These are phyloP conservation scores for Orthosia gothica DNA, from an alignment of 2,888 invertebrate genomes.

Conservation along the genomic window DNA sequence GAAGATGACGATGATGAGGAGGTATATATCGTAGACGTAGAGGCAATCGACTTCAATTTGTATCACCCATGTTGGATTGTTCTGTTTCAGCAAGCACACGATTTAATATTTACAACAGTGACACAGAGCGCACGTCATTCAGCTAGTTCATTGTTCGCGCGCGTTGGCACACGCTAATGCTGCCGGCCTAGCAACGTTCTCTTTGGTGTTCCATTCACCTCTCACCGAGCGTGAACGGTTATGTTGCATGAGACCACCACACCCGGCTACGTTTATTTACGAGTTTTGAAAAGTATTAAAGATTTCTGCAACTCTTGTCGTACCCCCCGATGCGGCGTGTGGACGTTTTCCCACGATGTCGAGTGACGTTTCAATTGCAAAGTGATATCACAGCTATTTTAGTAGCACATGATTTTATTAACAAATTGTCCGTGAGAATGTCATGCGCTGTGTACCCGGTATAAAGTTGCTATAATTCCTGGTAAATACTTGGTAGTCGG, in stretches of 20 bases:
- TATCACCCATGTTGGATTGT: constrained; percentile 55
- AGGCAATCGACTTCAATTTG: constrained; percentile 47
- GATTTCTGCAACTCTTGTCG: constrained; percentile 50
- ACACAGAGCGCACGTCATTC: constrained; percentile 82
- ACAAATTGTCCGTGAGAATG: constrained; percentile 66
- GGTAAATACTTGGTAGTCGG: constrained; percentile 36
- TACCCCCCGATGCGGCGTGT: constrained; percentile 50
- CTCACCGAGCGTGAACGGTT: constrained; percentile 89
- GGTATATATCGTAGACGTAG: not conserved
- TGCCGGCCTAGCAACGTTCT: constrained; percentile 88
- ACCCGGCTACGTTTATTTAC: constrained; percentile 59
- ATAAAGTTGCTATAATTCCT: constrained; percentile 58
- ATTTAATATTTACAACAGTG: constrained; percentile 73
- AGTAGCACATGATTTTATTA: constrained; percentile 69
- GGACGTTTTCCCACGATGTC: constrained; percentile 70
- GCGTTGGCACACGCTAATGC: constrained; percentile 88
- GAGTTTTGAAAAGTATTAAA: constrained; percentile 55
- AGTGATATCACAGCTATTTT: constrained; percentile 75
- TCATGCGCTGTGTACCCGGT: constrained; percentile 46
- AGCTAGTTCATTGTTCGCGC: constrained; percentile 89
- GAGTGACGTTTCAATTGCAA: constrained; percentile 68
- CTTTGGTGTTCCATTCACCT: constrained; percentile 89
- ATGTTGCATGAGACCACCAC: constrained; percentile 76
- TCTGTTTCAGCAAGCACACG: constrained; percentile 55
- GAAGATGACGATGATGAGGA: no score